Evolutionary conservation across 2,113 vertebrate genomes (phyloP).

Genomic region (Gracilinanus agilis): DNA sequence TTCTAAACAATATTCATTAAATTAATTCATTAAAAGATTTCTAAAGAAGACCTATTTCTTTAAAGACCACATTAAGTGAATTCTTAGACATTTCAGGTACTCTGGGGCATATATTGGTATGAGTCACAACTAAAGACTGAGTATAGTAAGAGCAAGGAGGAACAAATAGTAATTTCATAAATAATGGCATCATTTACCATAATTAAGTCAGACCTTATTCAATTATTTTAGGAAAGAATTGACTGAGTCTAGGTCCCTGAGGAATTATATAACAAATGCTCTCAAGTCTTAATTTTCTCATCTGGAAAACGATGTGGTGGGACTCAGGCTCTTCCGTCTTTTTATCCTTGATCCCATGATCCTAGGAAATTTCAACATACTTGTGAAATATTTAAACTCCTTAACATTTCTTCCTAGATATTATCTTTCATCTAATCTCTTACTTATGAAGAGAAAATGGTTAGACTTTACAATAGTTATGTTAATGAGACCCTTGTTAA

Average conservation of each 20-base stretch:
- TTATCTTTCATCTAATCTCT: not conserved
- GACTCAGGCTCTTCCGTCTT: not conserved
- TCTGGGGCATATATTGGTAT: not conserved
- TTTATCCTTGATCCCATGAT: not conserved
- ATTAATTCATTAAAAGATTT: not conserved
- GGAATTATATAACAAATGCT: not conserved
- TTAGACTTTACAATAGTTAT: not conserved
- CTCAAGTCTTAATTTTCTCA: not conserved
- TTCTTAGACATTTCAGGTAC: not conserved
- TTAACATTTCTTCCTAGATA: not conserved
- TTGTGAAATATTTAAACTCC: not conserved
- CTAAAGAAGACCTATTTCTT: not conserved
- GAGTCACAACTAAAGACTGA: too few species aligned
- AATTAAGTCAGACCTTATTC: not conserved
- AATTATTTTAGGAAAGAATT: not conserved
- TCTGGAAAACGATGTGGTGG: not conserved
- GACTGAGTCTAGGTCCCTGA: not conserved
- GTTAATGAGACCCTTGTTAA: not conserved
- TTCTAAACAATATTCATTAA: not conserved
- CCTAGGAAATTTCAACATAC: not conserved
- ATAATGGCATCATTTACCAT: not conserved
- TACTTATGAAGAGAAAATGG: not conserved
- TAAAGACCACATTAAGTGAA: not conserved
- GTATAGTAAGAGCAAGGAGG: not conserved
- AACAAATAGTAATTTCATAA: not conserved